phyloP scores from a whole-genome alignment of 1,140 invertebrate species.

The Caenorhabditis elegans region DNA sequence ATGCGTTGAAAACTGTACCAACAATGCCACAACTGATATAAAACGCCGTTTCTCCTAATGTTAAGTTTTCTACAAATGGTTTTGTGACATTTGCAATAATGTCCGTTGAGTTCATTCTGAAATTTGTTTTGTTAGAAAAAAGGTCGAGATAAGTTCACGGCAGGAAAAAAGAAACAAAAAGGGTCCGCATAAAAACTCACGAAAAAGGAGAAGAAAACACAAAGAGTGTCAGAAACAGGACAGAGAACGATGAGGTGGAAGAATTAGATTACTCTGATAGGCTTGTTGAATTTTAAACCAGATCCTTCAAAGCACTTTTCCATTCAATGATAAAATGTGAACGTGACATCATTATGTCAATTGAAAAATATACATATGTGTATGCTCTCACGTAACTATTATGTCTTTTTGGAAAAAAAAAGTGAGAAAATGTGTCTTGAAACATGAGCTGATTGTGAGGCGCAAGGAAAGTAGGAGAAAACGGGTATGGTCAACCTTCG shows the following conservation, averaged over 20 bases:
- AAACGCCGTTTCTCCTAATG: constrained; percentile 53
- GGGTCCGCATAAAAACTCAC: neutral
- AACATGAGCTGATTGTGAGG: neutral
- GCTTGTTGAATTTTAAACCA: constrained; percentile 20
- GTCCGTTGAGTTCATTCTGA: constrained; percentile 3
- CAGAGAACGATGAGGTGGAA: neutral
- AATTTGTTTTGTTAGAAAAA: neutral
- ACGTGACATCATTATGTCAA: constrained; percentile 24
- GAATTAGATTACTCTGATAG: constrained; percentile 28
- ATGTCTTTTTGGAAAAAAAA: neutral
- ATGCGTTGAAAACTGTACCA: constrained; percentile 54
- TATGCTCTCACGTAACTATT: neutral
- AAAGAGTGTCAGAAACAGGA: constrained; percentile 12
- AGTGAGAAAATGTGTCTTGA: neutral
- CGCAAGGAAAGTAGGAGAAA: neutral
- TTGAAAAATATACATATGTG: neutral
- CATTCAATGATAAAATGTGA: neutral
- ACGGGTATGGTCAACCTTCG: neutral
- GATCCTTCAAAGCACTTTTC: neutral
- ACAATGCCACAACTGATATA: constrained; percentile 54
- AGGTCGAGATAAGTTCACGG: neutral
- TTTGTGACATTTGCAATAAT: neutral
- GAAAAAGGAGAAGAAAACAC: neutral
- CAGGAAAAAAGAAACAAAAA: neutral
- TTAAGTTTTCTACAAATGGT: constrained; percentile 42